Evolutionary conservation across 1,140 invertebrate genomes (phyloP).

Genomic region (Drosophila virilis): DNA sequence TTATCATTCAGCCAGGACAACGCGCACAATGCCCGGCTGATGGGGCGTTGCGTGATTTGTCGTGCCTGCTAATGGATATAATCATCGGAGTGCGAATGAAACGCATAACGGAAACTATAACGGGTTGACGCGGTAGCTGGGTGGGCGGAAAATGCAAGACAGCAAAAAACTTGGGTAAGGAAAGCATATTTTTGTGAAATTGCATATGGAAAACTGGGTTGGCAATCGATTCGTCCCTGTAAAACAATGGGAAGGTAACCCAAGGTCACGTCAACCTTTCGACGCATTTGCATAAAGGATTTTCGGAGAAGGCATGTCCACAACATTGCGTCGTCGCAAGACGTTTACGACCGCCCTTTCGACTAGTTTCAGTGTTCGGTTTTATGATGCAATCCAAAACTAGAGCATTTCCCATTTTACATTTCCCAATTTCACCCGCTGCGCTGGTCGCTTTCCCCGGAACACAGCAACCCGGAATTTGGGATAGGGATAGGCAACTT

Average conservation of each 20-base stretch:
- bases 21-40: conserved; percentile 6
- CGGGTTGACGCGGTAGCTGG: conserved; percentile 21
- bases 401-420: conserved; percentile 27
- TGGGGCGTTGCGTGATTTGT: conserved; percentile 40
- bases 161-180: background rate
- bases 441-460: conserved; percentile 46
- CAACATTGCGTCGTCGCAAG: conserved; percentile 59
- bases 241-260: conserved; percentile 22
- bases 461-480: conserved; percentile 11
- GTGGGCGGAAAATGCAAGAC: conserved; percentile 9
- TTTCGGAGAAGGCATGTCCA: conserved; percentile 52
- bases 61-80: conserved; percentile 38
- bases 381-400: conserved; percentile 74
- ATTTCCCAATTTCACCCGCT: conserved; percentile 59
- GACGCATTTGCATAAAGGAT: conserved; percentile 71
- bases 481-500: conserved; percentile 36
- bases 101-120: conserved; percentile 12
- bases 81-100: conserved; percentile 17
- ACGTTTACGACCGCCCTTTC: conserved; percentile 27
- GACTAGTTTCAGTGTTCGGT: conserved; percentile 20
- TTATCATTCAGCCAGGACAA: conserved; percentile 62
- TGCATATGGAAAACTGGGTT: background rate
- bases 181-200: background rate
- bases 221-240: conserved; percentile 28
- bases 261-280: conserved; percentile 39